Evolutionary conservation across 2,113 vertebrate genomes (phyloP), one percentile per base, ranked within the genome.

Genomic region (Lutjanus erythropterus): DNA sequence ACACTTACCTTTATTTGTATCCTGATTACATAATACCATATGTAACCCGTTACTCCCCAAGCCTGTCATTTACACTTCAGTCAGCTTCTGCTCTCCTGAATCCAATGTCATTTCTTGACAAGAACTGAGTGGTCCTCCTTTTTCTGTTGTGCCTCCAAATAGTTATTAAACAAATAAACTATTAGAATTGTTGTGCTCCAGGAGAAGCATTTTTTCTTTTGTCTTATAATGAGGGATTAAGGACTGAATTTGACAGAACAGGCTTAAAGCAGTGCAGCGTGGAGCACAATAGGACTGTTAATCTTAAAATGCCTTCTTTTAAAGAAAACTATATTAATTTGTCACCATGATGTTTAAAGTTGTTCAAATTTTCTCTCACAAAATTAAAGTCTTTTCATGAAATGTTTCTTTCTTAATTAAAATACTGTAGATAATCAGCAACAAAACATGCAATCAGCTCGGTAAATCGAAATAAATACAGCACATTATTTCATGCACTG

Each of bases 341-440:
- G 21, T 44, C 6, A 14, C 55, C 0, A 8, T 0, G 27, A 39
- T 8, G 29, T 71, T 64, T 33, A 44, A n/a, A 49, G 9, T n/a
- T 10, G 0, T 27, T 3, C 21, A 19, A 1, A 21, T 69, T 35
- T 49, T 23, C n/a, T 14, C 16, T 39, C 62, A 2, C 15, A 37
- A 46, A 74, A 50, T 4, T 1, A 6, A 25, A 47, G 3, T 5
- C 23, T 9, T 52, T 62, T 55, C 1, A 27, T 39, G 3, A 29
- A 49, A 18, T 9, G 18, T 67, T 59, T 58, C 19, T 59, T 71
- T 29, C 23, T 46, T 78, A 31, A 58, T 62, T n/a, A 11, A 64
- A 23, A 53, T 27, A 14, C 5, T 46, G 9, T 6, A 25, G 21
- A 62, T 29, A 62, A 64, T 16, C 23, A 50, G 16, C 0, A 47